Evolutionary conservation across 1,140 invertebrate genomes (phyloP), one percentile per base, ranked within the genome.

Genomic region (Zaprionus kolodkinae): DNA sequence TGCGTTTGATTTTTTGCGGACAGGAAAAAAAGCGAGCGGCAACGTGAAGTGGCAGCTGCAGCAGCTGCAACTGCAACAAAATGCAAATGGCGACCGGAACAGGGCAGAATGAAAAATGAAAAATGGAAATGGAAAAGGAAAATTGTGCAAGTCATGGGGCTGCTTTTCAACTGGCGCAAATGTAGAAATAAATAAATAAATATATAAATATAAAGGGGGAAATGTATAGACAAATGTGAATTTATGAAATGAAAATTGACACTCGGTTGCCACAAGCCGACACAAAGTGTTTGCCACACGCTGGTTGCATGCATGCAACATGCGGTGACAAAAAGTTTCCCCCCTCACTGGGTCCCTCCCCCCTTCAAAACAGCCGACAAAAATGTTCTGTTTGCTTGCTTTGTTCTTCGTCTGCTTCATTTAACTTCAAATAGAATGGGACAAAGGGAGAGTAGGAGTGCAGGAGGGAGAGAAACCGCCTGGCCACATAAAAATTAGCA

Each of bases 401-500:
- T 76, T 72, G 68, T 76, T 76, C 68, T 77, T 72, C 52, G 57
- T 64, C 64, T 64, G 74, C 68, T 79, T 79, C 77, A 79, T 79
- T 79, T 77, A 79, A 79, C 73, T 66, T 72, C 55, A 76, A 61
- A 72, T 68, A 64, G 60, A 27, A 33, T 48, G 25, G 52, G 52
- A 33, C n/a, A 33, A 35, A 48, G 48, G n/a, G 12, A 25, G 38
- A 30, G 3, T 17, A 6, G 33, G 25, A 35, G 21, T 1, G 21
- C 21, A 21, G 12, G 30, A 15, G 50, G 38, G 60, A 15, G 56
- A 65, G 63, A 83, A 83, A 57, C 54, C 52, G 70, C 57, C 45
- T 56, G 76, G 36, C 78, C 73, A 74, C 85, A 78, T 82, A 86
- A 86, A 86, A 86, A 86, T 86, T 87, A 85, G 75, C 78, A 70